A percentile compares a stretch with the other conserved stretches of the same genome.
Conservation (phyloP, 2,797 vertebrate species). For the Podarcis lilfordi region DNA sequence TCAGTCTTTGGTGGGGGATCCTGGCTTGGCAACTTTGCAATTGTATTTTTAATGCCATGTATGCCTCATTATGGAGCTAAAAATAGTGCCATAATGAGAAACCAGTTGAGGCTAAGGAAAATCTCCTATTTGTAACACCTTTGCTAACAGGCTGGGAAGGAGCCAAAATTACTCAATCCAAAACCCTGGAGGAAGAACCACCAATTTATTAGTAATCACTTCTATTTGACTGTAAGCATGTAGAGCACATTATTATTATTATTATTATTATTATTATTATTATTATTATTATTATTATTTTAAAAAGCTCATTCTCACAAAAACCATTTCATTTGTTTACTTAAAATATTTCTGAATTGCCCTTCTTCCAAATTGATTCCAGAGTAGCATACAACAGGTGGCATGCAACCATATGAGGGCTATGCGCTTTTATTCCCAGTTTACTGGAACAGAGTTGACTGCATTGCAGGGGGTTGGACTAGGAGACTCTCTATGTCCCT, state of each 20-base stretch:
- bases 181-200: background rate
- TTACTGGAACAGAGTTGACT: background rate
- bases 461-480: too few relatives aligned
- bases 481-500: too few relatives aligned
- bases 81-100: conserved; percentile 24
- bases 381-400: too few relatives aligned
- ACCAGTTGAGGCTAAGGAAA: background rate
- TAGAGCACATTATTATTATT: background rate
- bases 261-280: too few relatives aligned
- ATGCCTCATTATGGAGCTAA: conserved; percentile 6
- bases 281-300: background rate
- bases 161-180: conserved; percentile 17
- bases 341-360: background rate
- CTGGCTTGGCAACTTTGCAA: conserved; percentile 8
- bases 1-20: background rate
- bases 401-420: background rate
- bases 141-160: conserved; percentile 17
- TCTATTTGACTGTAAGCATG: background rate
- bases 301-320: background rate
- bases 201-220: conserved; percentile 5
- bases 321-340: background rate
- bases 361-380: too few relatives aligned
- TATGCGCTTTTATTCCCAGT: background rate
- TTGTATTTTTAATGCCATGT: background rate
- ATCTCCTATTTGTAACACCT: conserved; percentile 21